phyloP scores from a whole-genome alignment of 2,888 invertebrate genomes.

The Meliscaeva auricollis region DNA sequence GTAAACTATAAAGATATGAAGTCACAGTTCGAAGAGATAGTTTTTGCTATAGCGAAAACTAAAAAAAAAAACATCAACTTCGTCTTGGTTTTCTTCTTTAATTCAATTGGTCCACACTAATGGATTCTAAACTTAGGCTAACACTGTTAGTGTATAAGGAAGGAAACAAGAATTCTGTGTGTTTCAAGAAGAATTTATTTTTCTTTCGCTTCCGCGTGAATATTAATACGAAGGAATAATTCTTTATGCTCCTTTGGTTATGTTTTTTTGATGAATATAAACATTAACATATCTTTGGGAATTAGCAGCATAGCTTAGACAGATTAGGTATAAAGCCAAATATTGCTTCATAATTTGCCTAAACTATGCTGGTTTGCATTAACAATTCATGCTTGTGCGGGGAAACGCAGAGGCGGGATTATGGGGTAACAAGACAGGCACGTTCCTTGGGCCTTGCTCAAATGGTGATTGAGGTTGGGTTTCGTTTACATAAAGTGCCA shows the following conservation, averaged over 20 bases:
- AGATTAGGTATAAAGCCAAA: too few species aligned
- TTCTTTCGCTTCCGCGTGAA: constrained; percentile 4
- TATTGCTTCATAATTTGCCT: too few species aligned
- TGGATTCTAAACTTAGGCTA: constrained; percentile 61
- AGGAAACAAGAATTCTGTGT: not conserved
- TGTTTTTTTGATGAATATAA: constrained; percentile 2
- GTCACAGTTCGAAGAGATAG: constrained; percentile 10
- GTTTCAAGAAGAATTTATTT: constrained; percentile 8
- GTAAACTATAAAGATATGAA: constrained; percentile 18
- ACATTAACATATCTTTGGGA: too few species aligned
- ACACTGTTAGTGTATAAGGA: constrained; percentile 6
- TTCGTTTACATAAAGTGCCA: too few species aligned
- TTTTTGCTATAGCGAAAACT: not conserved
- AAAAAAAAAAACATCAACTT: not conserved
- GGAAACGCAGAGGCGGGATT: too few species aligned
- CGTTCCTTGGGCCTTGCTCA: too few species aligned
- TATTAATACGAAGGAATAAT: constrained; percentile 37
- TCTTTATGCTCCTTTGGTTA: constrained; percentile 37
- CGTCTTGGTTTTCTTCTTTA: constrained; percentile 48
- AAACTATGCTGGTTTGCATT: too few species aligned
- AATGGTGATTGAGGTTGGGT: too few species aligned
- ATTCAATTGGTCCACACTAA: constrained; percentile 68
- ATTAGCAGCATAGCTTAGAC: too few species aligned
- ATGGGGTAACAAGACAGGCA: too few species aligned
- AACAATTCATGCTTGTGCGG: too few species aligned